A percentile compares a stretch with the other conserved stretches of the same genome.
phyloP scores from a whole-genome alignment of 92 coral and sea anemone species.

The Scolanthus callimorphus region DNA sequence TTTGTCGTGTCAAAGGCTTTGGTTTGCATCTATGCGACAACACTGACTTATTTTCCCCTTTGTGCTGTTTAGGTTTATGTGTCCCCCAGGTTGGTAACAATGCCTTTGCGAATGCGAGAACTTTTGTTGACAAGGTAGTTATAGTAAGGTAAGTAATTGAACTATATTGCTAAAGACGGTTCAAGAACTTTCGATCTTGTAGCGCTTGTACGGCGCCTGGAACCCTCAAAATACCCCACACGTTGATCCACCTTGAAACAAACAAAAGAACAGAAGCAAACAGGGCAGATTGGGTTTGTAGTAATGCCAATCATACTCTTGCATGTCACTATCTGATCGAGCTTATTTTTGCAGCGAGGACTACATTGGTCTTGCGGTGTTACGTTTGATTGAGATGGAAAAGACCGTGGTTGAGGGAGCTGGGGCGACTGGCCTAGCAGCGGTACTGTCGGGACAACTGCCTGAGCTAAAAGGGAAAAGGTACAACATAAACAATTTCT shows the following conservation, averaged over 20 bases:
- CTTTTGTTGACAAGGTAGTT: conserved; percentile 68
- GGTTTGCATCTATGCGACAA: too few species aligned
- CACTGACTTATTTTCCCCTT: too few species aligned
- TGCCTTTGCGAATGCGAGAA: conserved; percentile 66
- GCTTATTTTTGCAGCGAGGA: conserved; percentile 58
- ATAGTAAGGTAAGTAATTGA: conserved; percentile 79
- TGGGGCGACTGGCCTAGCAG: conserved; percentile 85
- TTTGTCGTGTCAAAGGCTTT: too few species aligned
- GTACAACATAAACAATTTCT: conserved; percentile 21
- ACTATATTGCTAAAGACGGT: too few species aligned
- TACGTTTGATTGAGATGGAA: conserved; percentile 70
- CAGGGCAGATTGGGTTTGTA: too few species aligned
- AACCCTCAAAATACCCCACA: not conserved
- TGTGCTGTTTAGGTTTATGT: conserved; percentile 45
- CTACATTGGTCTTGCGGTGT: conserved; percentile 68
- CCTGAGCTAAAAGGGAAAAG: conserved; percentile 81
- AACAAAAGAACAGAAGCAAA: not conserved
- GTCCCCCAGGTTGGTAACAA: conserved; percentile 76
- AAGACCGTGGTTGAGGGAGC: conserved; percentile 84
- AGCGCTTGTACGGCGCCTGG: too few species aligned
- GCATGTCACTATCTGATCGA: not conserved
- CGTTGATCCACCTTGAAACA: not conserved
- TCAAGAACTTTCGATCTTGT: too few species aligned
- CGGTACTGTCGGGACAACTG: conserved; percentile 67
- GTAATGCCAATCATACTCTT: not conserved